Base-by-base conservation (phyloP, 2,113 vertebrate species). In the Dunckerocampus dactyliophorus region DNA sequence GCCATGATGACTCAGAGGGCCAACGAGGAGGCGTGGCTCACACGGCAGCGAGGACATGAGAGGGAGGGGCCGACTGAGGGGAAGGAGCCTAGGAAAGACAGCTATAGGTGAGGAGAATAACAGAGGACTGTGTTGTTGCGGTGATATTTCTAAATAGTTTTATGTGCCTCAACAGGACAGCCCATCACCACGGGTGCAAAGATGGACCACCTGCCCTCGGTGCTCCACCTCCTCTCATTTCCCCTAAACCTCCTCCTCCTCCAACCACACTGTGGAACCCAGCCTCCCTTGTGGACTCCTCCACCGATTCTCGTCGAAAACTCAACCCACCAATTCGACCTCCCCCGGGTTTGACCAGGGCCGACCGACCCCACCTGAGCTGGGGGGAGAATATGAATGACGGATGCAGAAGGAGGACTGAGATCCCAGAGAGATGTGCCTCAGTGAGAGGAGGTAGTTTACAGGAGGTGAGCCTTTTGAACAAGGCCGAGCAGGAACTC, bases 251-350 rank as follows among this genome's bases (percentile, higher is more conserved):
- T 12, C 91, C 92, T 71, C 72, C 87, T 0, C 87, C 93, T 51
- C 76, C 92, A 47, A 92, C 94, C 0, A 92, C 93, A 11, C 93
- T 98, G 71, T 98, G 96, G 96, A 99, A 98, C 82, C 96, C 94
- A 0, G 94, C 94, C 34, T 90, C 94, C 4, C 83, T 97, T 54
- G 92, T 97, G 22, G 94, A 98, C 47, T 92, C 57, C 15, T 45
- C 89, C 2, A 46, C 89, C 0, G 93, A 96, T 8, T 79, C 91
- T 0, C 89, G 93, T 6, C 91, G 93, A 19, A 84, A 84, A 57
- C 58, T 75, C 16, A 92, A 72, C 71, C 90, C 17, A 0, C 89
- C 72, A 0, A 75, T 70, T 79, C 92, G 93, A 9, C 93, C 90
- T 6, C 90, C 39, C 65, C 87, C 91, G 0, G 82, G 93, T 13